phyloP scores from a whole-genome alignment of 2,797 vertebrate genomes.

The Gambusia yucatana region DNA sequence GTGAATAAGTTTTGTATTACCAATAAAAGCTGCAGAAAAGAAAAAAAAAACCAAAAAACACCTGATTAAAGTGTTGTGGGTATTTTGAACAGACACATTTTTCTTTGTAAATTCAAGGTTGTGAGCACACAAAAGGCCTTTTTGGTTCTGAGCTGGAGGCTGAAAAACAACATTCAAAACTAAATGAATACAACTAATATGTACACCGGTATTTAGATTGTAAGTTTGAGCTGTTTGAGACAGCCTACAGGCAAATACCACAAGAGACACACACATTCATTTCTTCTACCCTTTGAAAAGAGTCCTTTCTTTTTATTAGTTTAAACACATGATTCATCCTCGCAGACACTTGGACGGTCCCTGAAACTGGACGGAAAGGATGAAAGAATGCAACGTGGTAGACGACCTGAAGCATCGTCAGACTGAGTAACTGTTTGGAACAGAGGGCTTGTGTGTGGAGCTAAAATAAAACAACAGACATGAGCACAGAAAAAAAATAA shows the following conservation, averaged over 20 bases:
- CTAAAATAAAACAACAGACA: conserved; percentile 32
- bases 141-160: background rate
- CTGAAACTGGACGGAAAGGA: conserved; percentile 35
- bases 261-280: conserved; percentile 3
- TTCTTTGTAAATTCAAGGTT: background rate
- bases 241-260: background rate
- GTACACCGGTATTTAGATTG: background rate
- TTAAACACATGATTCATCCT: conserved; percentile 46
- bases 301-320: conserved; percentile 25
- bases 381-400: conserved; percentile 42
- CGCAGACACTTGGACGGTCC: conserved; percentile 43
- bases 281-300: conserved; percentile 38
- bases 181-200: background rate
- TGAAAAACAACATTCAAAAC: background rate
- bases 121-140: background rate
- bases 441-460: conserved; percentile 46
- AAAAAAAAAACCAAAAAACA: background rate
- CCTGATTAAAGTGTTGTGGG: background rate
- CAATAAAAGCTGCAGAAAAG: background rate
- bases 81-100: background rate
- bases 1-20: background rate
- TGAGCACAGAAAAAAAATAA: conserved; percentile 4
- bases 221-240: conserved; percentile 6
- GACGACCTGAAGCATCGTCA: conserved; percentile 35
- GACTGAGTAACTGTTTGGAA: conserved; percentile 43